Conservation (phyloP, 2,113 vertebrate species). For the Grantiella picta region DNA sequence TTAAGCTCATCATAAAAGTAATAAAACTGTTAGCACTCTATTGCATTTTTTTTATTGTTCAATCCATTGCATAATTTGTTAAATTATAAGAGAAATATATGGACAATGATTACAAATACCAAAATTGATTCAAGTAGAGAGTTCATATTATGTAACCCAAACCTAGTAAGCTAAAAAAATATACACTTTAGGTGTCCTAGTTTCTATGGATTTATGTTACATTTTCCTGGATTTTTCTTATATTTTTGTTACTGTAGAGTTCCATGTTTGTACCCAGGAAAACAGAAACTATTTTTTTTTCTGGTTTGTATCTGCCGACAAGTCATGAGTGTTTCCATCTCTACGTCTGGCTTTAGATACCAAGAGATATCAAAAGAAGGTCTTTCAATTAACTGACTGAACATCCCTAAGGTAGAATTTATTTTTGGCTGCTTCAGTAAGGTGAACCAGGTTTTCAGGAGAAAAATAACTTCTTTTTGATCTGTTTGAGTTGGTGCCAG, state of each 20-base stretch:
- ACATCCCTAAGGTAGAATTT: not conserved
- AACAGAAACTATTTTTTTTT: not conserved
- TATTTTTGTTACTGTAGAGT: not conserved
- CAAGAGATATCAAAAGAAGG: not conserved
- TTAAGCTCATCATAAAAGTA: not conserved
- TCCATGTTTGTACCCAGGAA: not conserved
- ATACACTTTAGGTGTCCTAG: fast-evolving
- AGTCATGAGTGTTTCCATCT: not conserved
- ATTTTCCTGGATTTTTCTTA: not conserved
- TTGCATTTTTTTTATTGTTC: not conserved
- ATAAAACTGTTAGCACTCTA: not conserved
- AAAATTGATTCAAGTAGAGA: not conserved
- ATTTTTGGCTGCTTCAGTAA: not conserved
- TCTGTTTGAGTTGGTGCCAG: not conserved
- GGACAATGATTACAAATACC: not conserved
- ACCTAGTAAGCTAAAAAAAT: not conserved
- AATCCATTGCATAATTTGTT: not conserved
- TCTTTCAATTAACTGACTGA: not conserved
- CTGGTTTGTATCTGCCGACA: not conserved
- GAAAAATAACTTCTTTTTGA: not conserved
- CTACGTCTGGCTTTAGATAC: not conserved
- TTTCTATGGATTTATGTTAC: not conserved
- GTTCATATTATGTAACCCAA: not conserved
- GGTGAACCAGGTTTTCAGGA: not conserved
- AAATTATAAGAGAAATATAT: not conserved